A percentile compares a stretch with the other conserved stretches of the same genome.
Evolutionary conservation across 2,113 vertebrate species (phyloP).

Genomic region (Pungitius pungitius): DNA sequence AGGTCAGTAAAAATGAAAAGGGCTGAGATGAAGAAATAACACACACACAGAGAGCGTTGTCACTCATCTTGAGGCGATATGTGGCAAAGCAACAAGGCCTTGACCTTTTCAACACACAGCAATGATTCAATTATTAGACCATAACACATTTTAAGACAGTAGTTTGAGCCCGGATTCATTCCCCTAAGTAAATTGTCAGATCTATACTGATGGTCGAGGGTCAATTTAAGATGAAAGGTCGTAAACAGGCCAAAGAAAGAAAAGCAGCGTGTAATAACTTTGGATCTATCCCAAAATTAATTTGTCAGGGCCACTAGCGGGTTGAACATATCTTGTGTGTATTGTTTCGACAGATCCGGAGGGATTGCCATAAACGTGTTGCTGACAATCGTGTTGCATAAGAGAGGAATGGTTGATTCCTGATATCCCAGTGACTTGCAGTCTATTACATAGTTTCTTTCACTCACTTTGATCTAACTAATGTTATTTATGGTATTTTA

Average conservation of each 20-base stretch:
- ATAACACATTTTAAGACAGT: slow-evolving; percentile 2
- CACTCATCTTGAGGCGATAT: slow-evolving; percentile 23
- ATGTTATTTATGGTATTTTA: slow-evolving; percentile 31
- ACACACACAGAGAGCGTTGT: slow-evolving; percentile 20
- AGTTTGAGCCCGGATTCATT: slow-evolving; percentile 35
- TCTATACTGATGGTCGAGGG: background rate
- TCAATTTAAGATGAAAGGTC: slow-evolving; percentile 17
- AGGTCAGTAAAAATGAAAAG: slow-evolving; percentile 42
- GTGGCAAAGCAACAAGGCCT: slow-evolving; percentile 23
- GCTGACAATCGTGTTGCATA: background rate
- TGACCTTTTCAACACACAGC: slow-evolving; percentile 38
- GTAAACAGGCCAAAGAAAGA: background rate
- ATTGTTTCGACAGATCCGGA: background rate
- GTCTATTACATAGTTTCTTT: slow-evolving; percentile 20
- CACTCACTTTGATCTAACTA: slow-evolving; percentile 41
- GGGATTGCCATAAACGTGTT: background rate
- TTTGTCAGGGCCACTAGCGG: background rate
- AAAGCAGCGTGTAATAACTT: background rate
- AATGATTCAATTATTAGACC: slow-evolving; percentile 43
- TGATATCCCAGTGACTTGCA: slow-evolving; percentile 1
- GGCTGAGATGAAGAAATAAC: slow-evolving; percentile 24
- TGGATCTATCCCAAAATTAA: background rate
- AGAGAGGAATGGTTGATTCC: background rate
- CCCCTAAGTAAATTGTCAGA: slow-evolving; percentile 13
- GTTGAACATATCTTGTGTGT: background rate